phyloP scores from a whole-genome alignment of 2,113 vertebrate species.

The Macrotus californicus region DNA sequence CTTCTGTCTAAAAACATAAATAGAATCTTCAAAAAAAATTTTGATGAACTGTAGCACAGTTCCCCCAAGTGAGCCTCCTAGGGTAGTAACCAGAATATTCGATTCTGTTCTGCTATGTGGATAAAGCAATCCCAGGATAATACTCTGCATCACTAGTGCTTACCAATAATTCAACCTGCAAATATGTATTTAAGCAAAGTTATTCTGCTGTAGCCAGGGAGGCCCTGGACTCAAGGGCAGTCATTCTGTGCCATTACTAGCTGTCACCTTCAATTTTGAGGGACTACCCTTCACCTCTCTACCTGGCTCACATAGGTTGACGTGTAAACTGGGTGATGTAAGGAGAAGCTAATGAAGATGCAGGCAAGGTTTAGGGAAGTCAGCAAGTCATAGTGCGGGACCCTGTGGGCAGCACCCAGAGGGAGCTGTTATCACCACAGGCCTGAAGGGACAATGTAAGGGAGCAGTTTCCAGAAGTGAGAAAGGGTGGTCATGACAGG shows the following conservation, averaged over 20 bases:
- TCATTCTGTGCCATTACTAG: not conserved
- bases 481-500: not conserved
- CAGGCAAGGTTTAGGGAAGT: not conserved
- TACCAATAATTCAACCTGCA: not conserved
- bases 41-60: not conserved
- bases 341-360: not conserved
- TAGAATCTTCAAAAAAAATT: too few species aligned
- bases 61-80: not conserved
- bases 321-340: not conserved
- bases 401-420: not conserved
- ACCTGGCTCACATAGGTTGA: too few species aligned
- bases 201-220: not conserved
- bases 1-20: too few species aligned
- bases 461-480: not conserved
- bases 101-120: fast-evolving
- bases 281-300: not conserved
- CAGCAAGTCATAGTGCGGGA: not conserved
- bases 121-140: fast-evolving
- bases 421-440: not conserved
- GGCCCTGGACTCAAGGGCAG: not conserved
- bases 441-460: not conserved
- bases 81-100: not conserved
- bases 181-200: not conserved
- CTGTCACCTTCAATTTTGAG: not conserved
- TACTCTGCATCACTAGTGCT: not conserved